Evolutionary conservation across 2,888 invertebrate species (phyloP).

Genomic region (Graphium colonna): DNA sequence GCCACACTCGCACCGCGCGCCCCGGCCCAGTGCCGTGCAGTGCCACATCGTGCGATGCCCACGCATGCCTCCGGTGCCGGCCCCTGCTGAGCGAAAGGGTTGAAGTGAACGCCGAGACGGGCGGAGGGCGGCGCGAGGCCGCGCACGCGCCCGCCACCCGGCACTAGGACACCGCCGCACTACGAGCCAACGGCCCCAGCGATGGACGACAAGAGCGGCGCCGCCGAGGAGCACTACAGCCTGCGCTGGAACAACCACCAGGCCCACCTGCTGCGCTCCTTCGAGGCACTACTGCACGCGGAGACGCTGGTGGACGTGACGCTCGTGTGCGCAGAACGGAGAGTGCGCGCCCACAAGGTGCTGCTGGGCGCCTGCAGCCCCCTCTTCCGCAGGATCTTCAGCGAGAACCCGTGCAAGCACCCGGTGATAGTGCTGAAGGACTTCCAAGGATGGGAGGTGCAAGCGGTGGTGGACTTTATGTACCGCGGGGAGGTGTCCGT

Average conservation of each 20-base stretch:
- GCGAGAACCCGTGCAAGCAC: constrained; percentile 95
- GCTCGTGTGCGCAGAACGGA: constrained; percentile 91
- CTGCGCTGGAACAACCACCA: constrained; percentile 97
- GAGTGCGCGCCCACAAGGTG: constrained; percentile 94
- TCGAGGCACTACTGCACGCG: constrained; percentile 92
- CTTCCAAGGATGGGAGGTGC: constrained; percentile 93
- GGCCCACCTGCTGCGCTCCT: constrained; percentile 91
- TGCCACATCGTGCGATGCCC: constrained; percentile 54
- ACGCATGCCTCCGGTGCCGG: constrained; percentile 54
- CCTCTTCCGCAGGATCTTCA: constrained; percentile 92
- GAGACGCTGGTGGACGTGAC: constrained; percentile 95
- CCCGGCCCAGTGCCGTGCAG: constrained; percentile 46
- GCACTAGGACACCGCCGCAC: constrained; percentile 52
- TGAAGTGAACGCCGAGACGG: constrained; percentile 62
- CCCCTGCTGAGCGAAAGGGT: constrained; percentile 70
- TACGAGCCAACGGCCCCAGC: constrained; percentile 61
- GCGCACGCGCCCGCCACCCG: constrained; percentile 62
- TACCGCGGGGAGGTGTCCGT: constrained; percentile 96
- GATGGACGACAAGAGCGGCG: constrained; percentile 73
- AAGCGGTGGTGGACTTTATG: constrained; percentile 95
- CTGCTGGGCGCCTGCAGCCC: constrained; percentile 94
- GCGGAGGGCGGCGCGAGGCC: constrained; percentile 66
- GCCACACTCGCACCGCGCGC: constrained; percentile 44
- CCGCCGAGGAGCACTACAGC: constrained; percentile 90
- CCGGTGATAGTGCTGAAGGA: constrained; percentile 95